Conservation (phyloP, 1,140 invertebrate genomes). For the Semibalanus balanoides region DNA sequence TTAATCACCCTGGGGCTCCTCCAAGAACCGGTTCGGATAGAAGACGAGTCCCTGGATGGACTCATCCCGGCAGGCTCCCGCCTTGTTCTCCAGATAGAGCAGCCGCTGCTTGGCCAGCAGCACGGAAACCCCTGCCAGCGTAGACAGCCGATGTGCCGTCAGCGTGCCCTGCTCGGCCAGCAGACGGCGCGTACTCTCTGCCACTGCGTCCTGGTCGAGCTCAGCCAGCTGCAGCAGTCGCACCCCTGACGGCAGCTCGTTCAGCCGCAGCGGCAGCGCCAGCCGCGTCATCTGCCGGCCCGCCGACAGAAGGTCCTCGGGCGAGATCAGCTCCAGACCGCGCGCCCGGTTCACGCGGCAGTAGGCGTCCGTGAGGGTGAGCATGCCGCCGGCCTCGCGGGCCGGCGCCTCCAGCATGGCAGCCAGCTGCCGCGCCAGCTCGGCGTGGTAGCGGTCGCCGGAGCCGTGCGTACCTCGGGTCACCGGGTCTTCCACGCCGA, state of each 20-base stretch:
- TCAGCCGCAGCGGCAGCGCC: slow-evolving; percentile 48
- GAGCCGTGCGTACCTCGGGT: slow-evolving; percentile 55
- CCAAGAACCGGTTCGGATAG: slow-evolving; percentile 66
- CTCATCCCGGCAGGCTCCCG: slow-evolving; percentile 80
- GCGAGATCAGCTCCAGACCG: slow-evolving; percentile 75
- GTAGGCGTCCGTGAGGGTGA: slow-evolving; percentile 91
- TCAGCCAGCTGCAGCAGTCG: slow-evolving; percentile 68
- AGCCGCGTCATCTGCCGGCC: slow-evolving; percentile 49
- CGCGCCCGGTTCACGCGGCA: slow-evolving; percentile 85
- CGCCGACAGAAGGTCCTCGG: slow-evolving; percentile 86
- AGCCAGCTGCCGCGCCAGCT: slow-evolving; percentile 73
- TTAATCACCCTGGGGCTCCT: not conserved
- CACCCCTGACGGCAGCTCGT: slow-evolving; percentile 77
- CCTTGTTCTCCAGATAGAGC: slow-evolving; percentile 62
- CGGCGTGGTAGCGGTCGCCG: slow-evolving; percentile 71
- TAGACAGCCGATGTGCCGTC: slow-evolving; percentile 71
- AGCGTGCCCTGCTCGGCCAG: slow-evolving; percentile 43
- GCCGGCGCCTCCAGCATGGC: slow-evolving; percentile 66
- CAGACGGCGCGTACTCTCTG: slow-evolving; percentile 18
- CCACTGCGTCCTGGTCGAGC: slow-evolving; percentile 52
- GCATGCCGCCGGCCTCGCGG: slow-evolving; percentile 84
- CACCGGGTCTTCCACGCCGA: slow-evolving; percentile 94
- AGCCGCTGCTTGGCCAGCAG: slow-evolving; percentile 74
- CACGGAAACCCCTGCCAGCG: slow-evolving; percentile 62
- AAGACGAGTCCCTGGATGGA: slow-evolving; percentile 82